These are phyloP conservation scores for Parnassius apollo DNA, from an alignment of 2,888 invertebrate species.

Conservation along the genomic window DNA sequence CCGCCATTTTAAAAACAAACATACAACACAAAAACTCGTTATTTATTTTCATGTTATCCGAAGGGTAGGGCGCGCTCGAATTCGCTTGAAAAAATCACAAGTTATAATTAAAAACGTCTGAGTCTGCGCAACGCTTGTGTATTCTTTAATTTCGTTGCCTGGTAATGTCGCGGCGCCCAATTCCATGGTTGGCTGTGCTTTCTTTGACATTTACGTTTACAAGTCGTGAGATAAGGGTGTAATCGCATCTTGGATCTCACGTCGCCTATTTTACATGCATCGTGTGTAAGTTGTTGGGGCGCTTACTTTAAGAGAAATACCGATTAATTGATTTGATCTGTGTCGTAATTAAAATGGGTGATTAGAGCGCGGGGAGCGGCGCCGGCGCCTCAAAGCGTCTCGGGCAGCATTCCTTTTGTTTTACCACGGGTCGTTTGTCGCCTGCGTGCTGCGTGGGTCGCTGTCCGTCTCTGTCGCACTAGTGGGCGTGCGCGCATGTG, in stretches of 20 bases:
- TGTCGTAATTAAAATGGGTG: conserved; percentile 81
- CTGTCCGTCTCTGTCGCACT: conserved; percentile 45
- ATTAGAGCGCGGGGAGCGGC: conserved; percentile 78
- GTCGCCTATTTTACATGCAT: conserved; percentile 53
- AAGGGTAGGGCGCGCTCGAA: conserved; percentile 75
- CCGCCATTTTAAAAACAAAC: conserved; percentile 82
- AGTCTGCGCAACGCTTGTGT: conserved; percentile 38
- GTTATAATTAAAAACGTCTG: conserved; percentile 77
- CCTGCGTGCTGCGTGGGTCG: conserved; percentile 63
- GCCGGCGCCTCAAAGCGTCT: conserved; percentile 81
- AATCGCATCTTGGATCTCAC: conserved; percentile 56
- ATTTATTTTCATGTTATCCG: conserved; percentile 77
- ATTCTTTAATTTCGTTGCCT: conserved; percentile 27
- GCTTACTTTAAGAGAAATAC: conserved; percentile 79
- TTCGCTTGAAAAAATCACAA: conserved; percentile 77
- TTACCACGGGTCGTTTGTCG: conserved; percentile 81
- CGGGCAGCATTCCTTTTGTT: conserved; percentile 81
- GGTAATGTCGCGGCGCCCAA: conserved; percentile 31
- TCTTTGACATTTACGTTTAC: conserved; percentile 38
- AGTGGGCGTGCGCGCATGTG: conserved; percentile 34
- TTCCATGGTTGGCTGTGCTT: conserved; percentile 44
- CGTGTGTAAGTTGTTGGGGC: conserved; percentile 56
- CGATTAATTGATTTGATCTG: conserved; percentile 81
- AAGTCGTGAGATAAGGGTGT: conserved; percentile 50
- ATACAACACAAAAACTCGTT: conserved; percentile 77